Evolutionary conservation across 2,113 vertebrate genomes (phyloP), one percentile per base, ranked within the genome.

Genomic region (Cebus imitator): DNA sequence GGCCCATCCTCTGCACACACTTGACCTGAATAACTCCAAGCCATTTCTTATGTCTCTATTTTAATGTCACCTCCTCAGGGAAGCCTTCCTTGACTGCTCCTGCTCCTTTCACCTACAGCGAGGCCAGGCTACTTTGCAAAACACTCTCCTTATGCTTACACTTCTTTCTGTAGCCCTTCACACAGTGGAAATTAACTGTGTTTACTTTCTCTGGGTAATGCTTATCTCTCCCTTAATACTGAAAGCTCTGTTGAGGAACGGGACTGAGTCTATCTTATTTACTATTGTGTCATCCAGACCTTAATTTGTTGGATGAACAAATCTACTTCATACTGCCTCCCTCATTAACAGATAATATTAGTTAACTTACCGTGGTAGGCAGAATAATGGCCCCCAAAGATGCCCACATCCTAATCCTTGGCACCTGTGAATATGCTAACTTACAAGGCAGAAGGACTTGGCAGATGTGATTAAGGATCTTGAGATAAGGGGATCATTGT

Each of bases 301-400:
- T 95, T 68, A 88, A 52, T 66, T 95, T 86, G 40, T 87, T 78
- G 45, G 43, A 84, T 58, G 64, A 37, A 78, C 1, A 17, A 61
- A 87, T 50, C 37, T 70, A 58, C 27, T 52, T 90, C 37, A 35
- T 11, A 50, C 37, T 2, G 2, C 43, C 50, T 90, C 20, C 12
- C 73, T 93, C 57, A 40, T 57, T 88, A 96, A 78, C 32, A 82
- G 40, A 84, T 30, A 73, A 68, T 43, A 23, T 45, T 79, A 21
- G 32, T n/a, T 20, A 66, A 85, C 23, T 78, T 81, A 27, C 27
- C 16, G 9, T 48, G 20, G 50, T 30, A 43, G 58, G 17, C 43
- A 88, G 70, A 83, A 70, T 20, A 55, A 40, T 27, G 21, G 10
- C 27, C 37, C 79, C 13, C 21, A 25, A 72, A 72, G 16, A 17